Conservation (phyloP, 2,113 vertebrate genomes). For the Furnarius figulus region DNA sequence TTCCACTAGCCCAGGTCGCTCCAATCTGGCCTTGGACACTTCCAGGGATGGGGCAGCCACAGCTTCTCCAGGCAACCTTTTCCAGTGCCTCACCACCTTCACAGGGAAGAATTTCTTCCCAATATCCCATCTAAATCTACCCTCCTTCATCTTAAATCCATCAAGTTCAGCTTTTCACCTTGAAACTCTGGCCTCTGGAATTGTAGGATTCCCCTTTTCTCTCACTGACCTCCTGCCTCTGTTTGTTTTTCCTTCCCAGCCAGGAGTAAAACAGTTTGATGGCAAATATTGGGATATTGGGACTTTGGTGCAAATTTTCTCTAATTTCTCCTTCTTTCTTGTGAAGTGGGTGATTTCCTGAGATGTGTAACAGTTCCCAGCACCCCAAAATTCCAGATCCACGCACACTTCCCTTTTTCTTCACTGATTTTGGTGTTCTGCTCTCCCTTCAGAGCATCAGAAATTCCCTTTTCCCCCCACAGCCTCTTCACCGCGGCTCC, state of each 20-base stretch:
- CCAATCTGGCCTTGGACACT: background rate
- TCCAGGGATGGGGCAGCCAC: background rate
- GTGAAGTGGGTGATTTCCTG: background rate
- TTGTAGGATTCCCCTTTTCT: background rate
- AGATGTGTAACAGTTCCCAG: background rate
- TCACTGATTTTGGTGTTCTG: background rate
- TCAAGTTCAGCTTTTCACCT: rapidly evolving
- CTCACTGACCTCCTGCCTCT: background rate
- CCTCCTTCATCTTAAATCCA: background rate
- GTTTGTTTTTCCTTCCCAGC: background rate
- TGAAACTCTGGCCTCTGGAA: background rate
- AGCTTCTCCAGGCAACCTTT: background rate
- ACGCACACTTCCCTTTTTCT: rapidly evolving
- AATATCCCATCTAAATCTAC: background rate
- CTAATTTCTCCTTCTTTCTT: too few relatives aligned
- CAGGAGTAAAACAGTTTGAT: background rate
- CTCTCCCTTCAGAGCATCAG: background rate
- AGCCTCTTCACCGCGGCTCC: background rate
- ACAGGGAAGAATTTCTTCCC: background rate
- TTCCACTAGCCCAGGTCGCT: background rate
- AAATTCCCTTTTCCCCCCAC: background rate
- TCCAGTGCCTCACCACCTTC: background rate
- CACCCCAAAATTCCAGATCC: background rate
- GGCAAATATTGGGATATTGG: background rate
- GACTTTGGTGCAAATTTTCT: background rate